Evolutionary conservation across 2,113 vertebrate species (phyloP), one percentile per base, ranked within the genome.

Genomic region (Leucoraja erinaceus): DNA sequence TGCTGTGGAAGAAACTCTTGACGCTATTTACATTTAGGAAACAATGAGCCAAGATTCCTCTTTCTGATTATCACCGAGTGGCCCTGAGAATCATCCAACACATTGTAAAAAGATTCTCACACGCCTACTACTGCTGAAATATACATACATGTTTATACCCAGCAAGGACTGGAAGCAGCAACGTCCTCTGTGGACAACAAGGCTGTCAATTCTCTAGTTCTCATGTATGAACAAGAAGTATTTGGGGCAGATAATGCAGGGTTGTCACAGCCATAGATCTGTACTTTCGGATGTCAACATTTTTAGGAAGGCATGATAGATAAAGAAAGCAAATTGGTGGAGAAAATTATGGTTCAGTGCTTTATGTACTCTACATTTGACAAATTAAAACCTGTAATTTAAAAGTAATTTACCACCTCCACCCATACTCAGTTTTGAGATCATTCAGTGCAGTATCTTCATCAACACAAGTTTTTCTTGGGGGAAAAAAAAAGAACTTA

Each of bases 361-460:
- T 88, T 66, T 88, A 31, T 88, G 59, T 88, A 88, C 59, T 66
- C 28, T 88, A 63, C 59, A 33, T 88, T 88, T 88, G 83, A 63
- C 83, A 88, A 63, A 88, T 88, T 88, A 88, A 88, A 88, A 63
- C 59, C 18, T 88, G n/a, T 66, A 63, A 88, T 31, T 63, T 88
- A 31, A 66, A 66, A 88, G 83, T 63, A 74, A 91, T 91, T 91
- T 91, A 72, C 68, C 90, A 88, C 90, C 68, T 31, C 4, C 22
- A 12, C 2, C 31, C 88, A 3, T 20, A 16, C 38, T 91, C 66
- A 25, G 38, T 28, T 91, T 91, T 91, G 90, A 33, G 63, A 68
- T 91, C 66, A 72, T 6, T 31, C 66, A 70, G 33, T 56, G 47
- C 31, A 70, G 5, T 70, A 70, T 70, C 47, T 16, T 63, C 16